These are phyloP conservation scores for Hirtodrosophila cameraria DNA, from an alignment of 2,888 invertebrate genomes.

Conservation along the genomic window DNA sequence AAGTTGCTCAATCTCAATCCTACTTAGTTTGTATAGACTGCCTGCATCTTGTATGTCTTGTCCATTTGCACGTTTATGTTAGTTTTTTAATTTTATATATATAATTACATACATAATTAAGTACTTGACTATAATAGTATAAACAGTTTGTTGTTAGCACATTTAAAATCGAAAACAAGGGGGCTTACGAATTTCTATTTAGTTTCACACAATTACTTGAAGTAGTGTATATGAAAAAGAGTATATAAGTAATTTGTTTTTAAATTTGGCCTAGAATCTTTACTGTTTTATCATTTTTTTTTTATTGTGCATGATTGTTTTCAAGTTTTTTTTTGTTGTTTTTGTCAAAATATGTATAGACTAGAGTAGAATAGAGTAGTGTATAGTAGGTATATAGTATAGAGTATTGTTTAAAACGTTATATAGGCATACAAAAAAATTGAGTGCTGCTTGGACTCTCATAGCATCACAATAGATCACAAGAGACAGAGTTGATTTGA, in stretches of 20 bases:
- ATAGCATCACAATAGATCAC: constrained; percentile 80
- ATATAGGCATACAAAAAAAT: constrained; percentile 74
- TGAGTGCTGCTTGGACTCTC: constrained; percentile 70
- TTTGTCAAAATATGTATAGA: constrained; percentile 61
- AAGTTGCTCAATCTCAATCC: constrained; percentile 60
- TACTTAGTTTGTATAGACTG: constrained; percentile 54
- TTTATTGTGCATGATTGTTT: constrained; percentile 78
- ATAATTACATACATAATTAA: constrained; percentile 73
- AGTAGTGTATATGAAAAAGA: constrained; percentile 72
- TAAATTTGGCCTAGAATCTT: constrained; percentile 54
- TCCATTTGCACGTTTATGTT: constrained; percentile 65
- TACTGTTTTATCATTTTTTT: constrained; percentile 53
- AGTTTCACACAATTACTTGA: constrained; percentile 71
- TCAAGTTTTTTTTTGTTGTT: constrained; percentile 42
- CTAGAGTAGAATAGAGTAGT: constrained; percentile 51
- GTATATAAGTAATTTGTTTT: constrained; percentile 55
- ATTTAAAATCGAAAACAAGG: constrained; percentile 70
- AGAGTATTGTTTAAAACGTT: constrained; percentile 73
- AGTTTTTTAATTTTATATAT: constrained; percentile 16
- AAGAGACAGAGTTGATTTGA: constrained; percentile 74
- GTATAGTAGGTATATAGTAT: constrained; percentile 27
- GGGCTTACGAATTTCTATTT: constrained; percentile 31
- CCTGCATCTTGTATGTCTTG: constrained; percentile 41
- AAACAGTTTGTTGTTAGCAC: constrained; percentile 71
- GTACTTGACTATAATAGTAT: constrained; percentile 58